These are phyloP conservation scores for Protobothrops flavoviridis DNA, from an alignment of 2,113 vertebrate species.

Conservation along the genomic window DNA sequence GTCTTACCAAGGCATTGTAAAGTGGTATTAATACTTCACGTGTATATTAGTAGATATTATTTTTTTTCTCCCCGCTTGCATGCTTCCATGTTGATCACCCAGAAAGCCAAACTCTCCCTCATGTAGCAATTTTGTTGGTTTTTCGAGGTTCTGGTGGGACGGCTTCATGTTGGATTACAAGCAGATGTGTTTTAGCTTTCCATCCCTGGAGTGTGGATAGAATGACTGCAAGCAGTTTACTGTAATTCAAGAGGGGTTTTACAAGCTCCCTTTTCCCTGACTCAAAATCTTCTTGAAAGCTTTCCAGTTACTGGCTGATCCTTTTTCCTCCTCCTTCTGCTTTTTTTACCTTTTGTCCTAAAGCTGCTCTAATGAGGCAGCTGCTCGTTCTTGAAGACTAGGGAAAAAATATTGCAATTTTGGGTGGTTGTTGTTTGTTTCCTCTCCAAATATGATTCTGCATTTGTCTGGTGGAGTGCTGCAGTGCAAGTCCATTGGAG, in stretches of 20 bases:
- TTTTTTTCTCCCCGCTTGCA: neutral
- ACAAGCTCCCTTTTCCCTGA: neutral
- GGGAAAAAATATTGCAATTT: neutral
- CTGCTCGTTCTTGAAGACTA: neutral
- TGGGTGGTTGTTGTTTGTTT: neutral
- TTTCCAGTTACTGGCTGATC: neutral
- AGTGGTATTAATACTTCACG: too few species aligned
- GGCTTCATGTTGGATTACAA: neutral
- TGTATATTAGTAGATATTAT: neutral
- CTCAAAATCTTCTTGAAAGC: conserved; percentile 6
- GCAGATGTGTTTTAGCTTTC: neutral
- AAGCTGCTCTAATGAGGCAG: neutral
- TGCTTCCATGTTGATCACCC: neutral
- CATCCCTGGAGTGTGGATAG: neutral
- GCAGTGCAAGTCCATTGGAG: neutral
- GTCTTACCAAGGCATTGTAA: too few species aligned
- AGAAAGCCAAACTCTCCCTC: neutral
- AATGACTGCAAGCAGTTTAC: neutral
- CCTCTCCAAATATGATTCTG: neutral
- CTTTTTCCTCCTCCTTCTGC: neutral
- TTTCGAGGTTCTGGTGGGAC: neutral
- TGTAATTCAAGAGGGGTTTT: neutral
- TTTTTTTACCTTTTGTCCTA: neutral
- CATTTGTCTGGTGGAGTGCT: neutral
- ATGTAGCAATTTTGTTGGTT: neutral